These are phyloP conservation scores for Hoplodrina ambigua DNA, from an alignment of 2,888 invertebrate genomes.

Conservation along the genomic window DNA sequence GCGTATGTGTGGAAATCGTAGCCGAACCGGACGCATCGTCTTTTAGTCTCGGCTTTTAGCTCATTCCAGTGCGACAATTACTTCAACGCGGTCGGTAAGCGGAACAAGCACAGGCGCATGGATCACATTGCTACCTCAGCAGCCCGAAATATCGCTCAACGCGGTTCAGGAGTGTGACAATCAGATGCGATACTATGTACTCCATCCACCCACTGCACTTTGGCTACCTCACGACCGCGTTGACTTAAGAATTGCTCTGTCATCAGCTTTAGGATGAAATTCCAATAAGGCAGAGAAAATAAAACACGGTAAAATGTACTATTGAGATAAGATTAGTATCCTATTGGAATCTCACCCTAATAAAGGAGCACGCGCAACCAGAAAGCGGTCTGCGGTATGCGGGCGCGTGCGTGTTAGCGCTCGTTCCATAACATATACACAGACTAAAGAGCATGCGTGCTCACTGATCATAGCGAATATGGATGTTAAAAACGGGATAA, in stretches of 20 bases:
- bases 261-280: constrained; percentile 48
- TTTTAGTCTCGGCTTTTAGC: constrained; percentile 24
- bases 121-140: constrained; percentile 15
- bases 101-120: background rate
- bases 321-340: constrained; percentile 42
- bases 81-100: constrained; percentile 5
- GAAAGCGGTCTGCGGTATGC: constrained; percentile 32
- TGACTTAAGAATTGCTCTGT: constrained; percentile 16
- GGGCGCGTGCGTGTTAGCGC: constrained; percentile 25
- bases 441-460: constrained; percentile 19
- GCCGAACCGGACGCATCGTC: constrained; percentile 20
- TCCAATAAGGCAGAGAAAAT: constrained; percentile 46
- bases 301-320: constrained; percentile 16
- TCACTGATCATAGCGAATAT: constrained; percentile 1
- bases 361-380: constrained; percentile 41
- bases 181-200: constrained; percentile 28
- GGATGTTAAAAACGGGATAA: constrained; percentile 13
- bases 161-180: constrained; percentile 2
- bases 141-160: constrained; percentile 31
- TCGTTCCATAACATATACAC: constrained; percentile 4
- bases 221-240: background rate
- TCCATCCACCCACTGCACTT: background rate
- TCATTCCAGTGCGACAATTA: constrained; percentile 29
- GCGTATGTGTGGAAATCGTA: constrained; percentile 16
- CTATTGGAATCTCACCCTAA: constrained; percentile 51